Evolutionary conservation across 2,888 invertebrate genomes (phyloP).

Genomic region (Dermolepida albohirtum): DNA sequence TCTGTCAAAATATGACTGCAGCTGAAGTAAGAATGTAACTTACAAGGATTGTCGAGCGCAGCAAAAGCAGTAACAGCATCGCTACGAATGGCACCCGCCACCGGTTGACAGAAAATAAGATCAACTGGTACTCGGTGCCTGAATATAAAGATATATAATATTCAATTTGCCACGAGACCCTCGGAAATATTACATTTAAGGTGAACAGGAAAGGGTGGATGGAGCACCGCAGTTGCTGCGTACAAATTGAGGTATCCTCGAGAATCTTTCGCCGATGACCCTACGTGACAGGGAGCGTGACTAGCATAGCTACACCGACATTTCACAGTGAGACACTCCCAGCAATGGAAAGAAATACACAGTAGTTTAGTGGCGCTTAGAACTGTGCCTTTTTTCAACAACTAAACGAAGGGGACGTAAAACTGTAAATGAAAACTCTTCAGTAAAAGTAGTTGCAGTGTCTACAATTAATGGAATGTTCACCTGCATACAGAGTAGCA

Average conservation of each 20-base stretch:
- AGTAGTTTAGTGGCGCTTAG: no score
- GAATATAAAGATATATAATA: slow-evolving; percentile 61
- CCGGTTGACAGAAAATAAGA: slow-evolving; percentile 33
- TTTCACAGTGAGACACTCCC: no score
- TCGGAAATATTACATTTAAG: slow-evolving; percentile 60
- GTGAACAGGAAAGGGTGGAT: slow-evolving; percentile 57
- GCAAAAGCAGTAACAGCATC: slow-evolving; percentile 2
- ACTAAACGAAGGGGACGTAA: no score
- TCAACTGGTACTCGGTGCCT: slow-evolving; percentile 48
- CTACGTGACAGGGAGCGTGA: slow-evolving; percentile 61
- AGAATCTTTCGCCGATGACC: slow-evolving; percentile 60
- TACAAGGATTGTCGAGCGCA: neutral
- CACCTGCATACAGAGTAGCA: no score
- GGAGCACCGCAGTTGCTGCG: slow-evolving; percentile 52
- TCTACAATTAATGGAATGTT: no score
- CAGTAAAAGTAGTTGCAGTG: no score
- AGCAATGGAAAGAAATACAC: no score
- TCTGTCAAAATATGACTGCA: slow-evolving; percentile 27
- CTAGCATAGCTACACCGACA: slow-evolving; percentile 49
- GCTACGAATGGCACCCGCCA: neutral
- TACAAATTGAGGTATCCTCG: slow-evolving; percentile 63
- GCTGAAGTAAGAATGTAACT: neutral
- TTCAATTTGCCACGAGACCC: slow-evolving; percentile 61
- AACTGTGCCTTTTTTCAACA: no score
- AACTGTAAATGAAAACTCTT: no score